Base-by-base conservation (phyloP, 2,113 vertebrate genomes). In the Pogonocichla stellata region DNA sequence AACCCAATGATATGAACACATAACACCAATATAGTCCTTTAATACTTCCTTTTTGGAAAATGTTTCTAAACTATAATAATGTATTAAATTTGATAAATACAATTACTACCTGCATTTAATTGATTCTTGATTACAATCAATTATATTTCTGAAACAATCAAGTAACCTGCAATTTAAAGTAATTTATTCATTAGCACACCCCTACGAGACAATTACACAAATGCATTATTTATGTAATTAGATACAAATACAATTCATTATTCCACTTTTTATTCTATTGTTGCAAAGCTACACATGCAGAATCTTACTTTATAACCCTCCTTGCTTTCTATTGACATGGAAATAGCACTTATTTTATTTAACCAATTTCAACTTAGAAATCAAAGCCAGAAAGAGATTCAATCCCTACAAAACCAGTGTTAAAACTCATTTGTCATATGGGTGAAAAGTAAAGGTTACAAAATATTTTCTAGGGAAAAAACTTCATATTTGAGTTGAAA, bases 201-300 rank as follows among this genome's bases (percentile, higher is more conserved):
- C 94, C 86, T 94, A 96, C 95, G 94, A 97, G 96, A 97, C 97
- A 97, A 97, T 97, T 98, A 97, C 86, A 97, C 86, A 97, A 97
- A 98, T 98, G 97, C 97, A 98, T 98, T 98, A 98, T 98, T 98
- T 98, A 98, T 98, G 97, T 96, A 97, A 98, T 98, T 98, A 98
- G 97, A 87, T 84, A 83, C 90, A 97, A 97, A 96, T 97, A 96
- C 93, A 95, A 95, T 97, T 97, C 93, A 96, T 97, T 96, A 97
- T 97, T 96, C 85, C 70, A 88, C 67, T 92, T 96, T 95, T 96
- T 95, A 93, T 95, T 95, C 95, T 88, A 97, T 97, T 98, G 96
- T 97, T 94, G 92, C 72, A 97, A 96, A 96, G 95, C 93, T 84
- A 92, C 86, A 51, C 65, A 88, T 87, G 83, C 95, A 91, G 67